Conservation (phyloP, 1,140 invertebrate genomes). For the Conus betulinus region DNA sequence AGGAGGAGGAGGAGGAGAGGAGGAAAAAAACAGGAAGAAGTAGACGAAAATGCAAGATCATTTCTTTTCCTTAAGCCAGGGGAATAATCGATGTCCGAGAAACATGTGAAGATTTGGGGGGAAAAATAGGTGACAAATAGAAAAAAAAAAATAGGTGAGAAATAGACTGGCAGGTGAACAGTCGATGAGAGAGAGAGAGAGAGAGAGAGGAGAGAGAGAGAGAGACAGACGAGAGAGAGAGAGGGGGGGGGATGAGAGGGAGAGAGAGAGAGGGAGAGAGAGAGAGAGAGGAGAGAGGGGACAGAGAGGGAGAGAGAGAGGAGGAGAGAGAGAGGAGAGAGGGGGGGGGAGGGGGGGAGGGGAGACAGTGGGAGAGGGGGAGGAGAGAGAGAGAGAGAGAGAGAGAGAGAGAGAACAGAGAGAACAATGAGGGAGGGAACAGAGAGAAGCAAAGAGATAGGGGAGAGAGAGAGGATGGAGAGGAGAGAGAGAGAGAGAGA, state of each 20-base stretch:
- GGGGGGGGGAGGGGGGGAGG: background rate
- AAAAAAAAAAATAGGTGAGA: too few species aligned
- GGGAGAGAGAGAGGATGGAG: background rate
- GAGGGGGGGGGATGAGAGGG: background rate
- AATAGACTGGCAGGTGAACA: too few species aligned
- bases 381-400: background rate
- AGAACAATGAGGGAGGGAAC: background rate
- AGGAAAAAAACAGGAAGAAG: background rate
- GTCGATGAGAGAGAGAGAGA: background rate
- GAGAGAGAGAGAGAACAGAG: background rate
- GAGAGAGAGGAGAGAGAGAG: conserved; percentile 8
- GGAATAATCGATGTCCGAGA: too few species aligned
- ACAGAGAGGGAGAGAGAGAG: background rate
- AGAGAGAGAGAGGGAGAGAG: background rate
- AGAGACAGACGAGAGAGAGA: background rate
- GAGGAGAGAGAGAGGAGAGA: background rate
- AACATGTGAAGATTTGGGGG: too few species aligned
- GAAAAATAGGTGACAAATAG: too few species aligned
- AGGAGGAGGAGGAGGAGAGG: background rate
- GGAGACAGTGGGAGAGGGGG: background rate
- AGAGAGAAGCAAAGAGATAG: background rate
- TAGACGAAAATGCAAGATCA: too few species aligned
- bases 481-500: background rate
- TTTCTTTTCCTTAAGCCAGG: too few species aligned
- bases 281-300: background rate